Percentiles rank a stretch among this genome's conserved stretches.
Evolutionary conservation across 2,113 vertebrate genomes (phyloP).

Genomic region (Crotalus horridus): DNA sequence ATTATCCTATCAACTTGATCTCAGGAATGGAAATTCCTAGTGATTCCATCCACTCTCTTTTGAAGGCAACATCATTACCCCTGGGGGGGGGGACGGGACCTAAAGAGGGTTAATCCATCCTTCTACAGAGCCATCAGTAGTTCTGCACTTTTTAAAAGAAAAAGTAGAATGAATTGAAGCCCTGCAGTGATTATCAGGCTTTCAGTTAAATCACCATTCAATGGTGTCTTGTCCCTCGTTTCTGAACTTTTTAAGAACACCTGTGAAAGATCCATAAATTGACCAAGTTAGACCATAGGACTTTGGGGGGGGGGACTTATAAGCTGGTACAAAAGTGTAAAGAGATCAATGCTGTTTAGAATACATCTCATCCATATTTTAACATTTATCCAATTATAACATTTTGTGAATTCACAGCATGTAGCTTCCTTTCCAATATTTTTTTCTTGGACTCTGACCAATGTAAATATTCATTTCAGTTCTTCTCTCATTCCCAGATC

Average conservation of each 20-base stretch:
- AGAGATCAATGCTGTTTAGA: neutral
- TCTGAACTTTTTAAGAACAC: neutral
- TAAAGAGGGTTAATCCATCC: neutral
- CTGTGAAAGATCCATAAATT: neutral
- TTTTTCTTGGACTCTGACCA: neutral
- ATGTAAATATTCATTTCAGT: neutral
- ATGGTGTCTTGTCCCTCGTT: neutral
- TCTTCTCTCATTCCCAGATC: neutral
- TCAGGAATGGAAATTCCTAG: neutral
- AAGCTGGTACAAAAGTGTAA: neutral
- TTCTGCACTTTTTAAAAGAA: neutral
- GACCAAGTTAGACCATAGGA: neutral
- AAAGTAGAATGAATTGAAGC: neutral
- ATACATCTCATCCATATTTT: neutral
- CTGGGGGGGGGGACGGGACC: no score
- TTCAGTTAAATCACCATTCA: neutral
- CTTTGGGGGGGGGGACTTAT: neutral
- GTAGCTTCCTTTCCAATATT: neutral
- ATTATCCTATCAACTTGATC: neutral
- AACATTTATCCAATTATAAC: neutral
- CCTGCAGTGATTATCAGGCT: neutral
- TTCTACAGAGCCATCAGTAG: neutral
- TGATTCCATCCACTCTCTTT: neutral
- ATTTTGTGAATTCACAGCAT: neutral
- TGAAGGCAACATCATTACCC: neutral